Conservation (phyloP, 2,888 invertebrate species). For the Unio pictorum region DNA sequence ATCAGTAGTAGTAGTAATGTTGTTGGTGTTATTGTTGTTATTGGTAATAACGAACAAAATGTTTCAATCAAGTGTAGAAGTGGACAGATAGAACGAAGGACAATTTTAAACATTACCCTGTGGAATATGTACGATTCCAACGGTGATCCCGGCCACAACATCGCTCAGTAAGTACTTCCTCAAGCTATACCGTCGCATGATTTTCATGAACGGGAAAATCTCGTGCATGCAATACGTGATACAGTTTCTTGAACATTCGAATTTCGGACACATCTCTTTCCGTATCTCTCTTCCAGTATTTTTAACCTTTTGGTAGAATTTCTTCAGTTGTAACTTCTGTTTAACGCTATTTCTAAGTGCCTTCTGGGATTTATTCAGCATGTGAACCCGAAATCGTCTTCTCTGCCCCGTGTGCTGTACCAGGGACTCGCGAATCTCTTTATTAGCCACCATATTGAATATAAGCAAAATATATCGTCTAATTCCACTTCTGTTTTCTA, state of each 20-base stretch:
- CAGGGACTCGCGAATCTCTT: conserved; percentile 27
- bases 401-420: conserved; percentile 21
- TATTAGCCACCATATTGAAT: conserved; percentile 22
- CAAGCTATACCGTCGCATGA: conserved; percentile 63
- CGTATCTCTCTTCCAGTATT: conserved; percentile 11
- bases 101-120: conserved; percentile 59
- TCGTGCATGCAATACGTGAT: conserved; percentile 43
- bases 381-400: conserved; percentile 33
- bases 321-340: conserved; percentile 22
- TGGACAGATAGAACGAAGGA: not conserved
- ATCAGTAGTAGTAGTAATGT: too few species aligned
- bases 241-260: conserved; percentile 47
- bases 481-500: too few species aligned
- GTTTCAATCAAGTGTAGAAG: not conserved
- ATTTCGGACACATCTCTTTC: conserved; percentile 24
- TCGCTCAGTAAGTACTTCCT: conserved; percentile 79
- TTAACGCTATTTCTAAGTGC: conserved; percentile 44
- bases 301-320: conserved; percentile 9
- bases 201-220: conserved; percentile 64
- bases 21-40: not conserved
- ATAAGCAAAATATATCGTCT: too few species aligned
- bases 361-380: conserved; percentile 53
- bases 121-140: conserved; percentile 75
- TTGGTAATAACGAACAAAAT: not conserved
- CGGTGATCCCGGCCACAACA: conserved; percentile 87